Evolutionary conservation across 2,888 invertebrate species (phyloP), one percentile per base, ranked within the genome.

Genomic region (Syrista parreyssii): DNA sequence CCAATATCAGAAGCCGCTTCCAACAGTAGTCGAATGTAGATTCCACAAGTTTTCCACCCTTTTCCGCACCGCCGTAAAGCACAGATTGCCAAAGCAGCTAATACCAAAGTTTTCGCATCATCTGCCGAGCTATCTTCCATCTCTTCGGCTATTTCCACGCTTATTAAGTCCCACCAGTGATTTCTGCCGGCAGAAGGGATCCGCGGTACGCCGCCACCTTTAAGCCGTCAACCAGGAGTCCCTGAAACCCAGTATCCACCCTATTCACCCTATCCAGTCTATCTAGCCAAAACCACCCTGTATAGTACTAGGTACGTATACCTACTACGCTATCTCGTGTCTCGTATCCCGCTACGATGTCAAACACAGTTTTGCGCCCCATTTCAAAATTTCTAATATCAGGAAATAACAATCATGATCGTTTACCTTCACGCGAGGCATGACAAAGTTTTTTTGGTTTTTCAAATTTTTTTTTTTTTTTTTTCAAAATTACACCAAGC

Each of bases 31-130:
- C 71, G 71, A 71, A 71, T 71, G 71, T 71, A 71, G 71, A 71
- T 30, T 30, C 71, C 71, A 31, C 9, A 71, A 71, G 32, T 32
- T 71, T 71, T 71, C 71, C 71, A 71, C 71, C 71, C 71, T 71
- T 71, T 71, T 71, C 36, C 36, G 34, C 35, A 30, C 55, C 35
- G 72, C 84, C 85, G 88, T 88, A 86, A 90, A 88, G 88, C 87
- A 86, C 82, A 88, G 88, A 90, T 90, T 89, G 88, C 87, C 88
- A 86, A 89, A 89, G 88, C 88, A 86, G 87, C 89, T 91, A 89
- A 91, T 89, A 89, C 88, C 88, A 88, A 91, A 91, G 89, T 91
- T 91, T 91, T 90, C 90, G 89, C 90, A 90, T 91, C 91, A 89
- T 90, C 89, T 88, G 84, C 83, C 86, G 55, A 86, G 87, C 87